Conservation (phyloP, 2,888 invertebrate species). For the Limnephilus auricula region DNA sequence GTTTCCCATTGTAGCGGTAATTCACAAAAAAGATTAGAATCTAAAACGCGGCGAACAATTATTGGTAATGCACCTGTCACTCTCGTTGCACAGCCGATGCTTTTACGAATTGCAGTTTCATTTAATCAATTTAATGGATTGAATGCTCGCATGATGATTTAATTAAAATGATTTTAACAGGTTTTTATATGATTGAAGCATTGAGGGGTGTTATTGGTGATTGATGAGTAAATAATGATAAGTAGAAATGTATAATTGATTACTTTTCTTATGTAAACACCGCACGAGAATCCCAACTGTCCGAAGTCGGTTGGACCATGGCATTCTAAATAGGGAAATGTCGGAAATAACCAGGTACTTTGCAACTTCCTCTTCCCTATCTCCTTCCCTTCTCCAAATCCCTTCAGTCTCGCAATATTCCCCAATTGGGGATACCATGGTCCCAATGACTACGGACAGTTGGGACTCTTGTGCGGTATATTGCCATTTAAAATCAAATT, state of each 20-base stretch:
- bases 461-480: no score
- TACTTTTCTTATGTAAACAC: background rate
- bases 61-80: slow-evolving; percentile 46
- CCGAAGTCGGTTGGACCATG: background rate
- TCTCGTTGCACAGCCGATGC: background rate
- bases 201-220: background rate
- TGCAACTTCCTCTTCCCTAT: no score
- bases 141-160: background rate
- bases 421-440: no score
- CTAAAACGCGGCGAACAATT: slow-evolving; percentile 14
- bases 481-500: no score
- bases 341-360: no score
- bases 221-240: background rate
- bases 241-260: background rate
- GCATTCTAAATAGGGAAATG: background rate
- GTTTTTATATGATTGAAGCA: background rate
- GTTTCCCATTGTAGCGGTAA: slow-evolving; percentile 30
- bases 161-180: background rate
- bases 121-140: background rate
- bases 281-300: no score
- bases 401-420: no score
- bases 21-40: slow-evolving; percentile 49
- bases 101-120: slow-evolving; percentile 2
- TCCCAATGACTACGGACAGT: no score
- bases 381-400: no score